A percentile compares a stretch with the other conserved stretches of the same genome.
Conservation (phyloP, 2,113 vertebrate species). For the Gymnarchus niloticus region DNA sequence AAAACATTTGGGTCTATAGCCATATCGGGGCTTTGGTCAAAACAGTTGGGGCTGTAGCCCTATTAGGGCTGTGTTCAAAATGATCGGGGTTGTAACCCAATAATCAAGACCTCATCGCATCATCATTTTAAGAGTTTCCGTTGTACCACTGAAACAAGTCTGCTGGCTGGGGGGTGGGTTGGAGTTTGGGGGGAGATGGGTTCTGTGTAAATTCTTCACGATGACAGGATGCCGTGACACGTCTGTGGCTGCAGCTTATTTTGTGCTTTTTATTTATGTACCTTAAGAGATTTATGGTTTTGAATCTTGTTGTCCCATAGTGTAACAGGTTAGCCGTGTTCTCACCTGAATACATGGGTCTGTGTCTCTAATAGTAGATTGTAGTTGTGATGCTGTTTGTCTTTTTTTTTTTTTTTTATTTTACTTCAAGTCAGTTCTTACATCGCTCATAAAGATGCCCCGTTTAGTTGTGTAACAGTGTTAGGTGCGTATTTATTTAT, state of each 20-base stretch:
- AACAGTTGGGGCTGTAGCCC: too few relatives aligned
- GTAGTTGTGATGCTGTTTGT: background rate
- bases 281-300: background rate
- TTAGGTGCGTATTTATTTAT: too few relatives aligned
- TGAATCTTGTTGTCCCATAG: background rate
- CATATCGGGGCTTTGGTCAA: too few relatives aligned
- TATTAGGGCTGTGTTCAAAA: too few relatives aligned
- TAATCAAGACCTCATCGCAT: too few relatives aligned
- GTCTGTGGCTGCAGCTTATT: too few relatives aligned
- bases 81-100: too few relatives aligned
- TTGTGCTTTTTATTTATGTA: background rate
- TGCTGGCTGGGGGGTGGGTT: too few relatives aligned
- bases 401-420: background rate
- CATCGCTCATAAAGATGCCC: background rate
- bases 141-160: background rate
- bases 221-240: background rate
- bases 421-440: background rate
- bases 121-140: background rate
- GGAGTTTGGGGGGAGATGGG: too few relatives aligned
- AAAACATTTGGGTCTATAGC: too few relatives aligned
- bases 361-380: background rate
- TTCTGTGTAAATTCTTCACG: background rate
- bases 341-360: too few relatives aligned
- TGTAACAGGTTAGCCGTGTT: background rate
- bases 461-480: background rate